Evolutionary conservation across 2,113 vertebrate genomes (phyloP).

Genomic region (Xenus cinereus): DNA sequence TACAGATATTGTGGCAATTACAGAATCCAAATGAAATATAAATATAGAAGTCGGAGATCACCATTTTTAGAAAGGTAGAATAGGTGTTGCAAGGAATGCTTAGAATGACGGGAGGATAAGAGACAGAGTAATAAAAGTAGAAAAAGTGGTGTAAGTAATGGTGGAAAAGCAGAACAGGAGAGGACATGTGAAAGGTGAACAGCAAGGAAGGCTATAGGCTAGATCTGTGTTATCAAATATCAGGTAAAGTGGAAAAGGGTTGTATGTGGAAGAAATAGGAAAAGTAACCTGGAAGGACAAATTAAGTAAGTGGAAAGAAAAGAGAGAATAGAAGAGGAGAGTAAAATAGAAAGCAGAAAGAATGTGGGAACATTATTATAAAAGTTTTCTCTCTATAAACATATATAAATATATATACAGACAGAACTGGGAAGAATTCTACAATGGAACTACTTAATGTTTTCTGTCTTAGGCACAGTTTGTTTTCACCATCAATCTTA

Average conservation of each 20-base stretch:
- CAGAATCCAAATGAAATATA: neutral
- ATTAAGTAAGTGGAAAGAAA: neutral
- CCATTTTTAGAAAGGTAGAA: neutral
- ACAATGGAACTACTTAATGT: neutral
- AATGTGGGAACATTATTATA: neutral
- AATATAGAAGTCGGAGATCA: neutral
- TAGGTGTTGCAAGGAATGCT: neutral
- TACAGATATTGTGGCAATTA: neutral
- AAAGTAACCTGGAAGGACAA: neutral
- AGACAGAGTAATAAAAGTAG: neutral
- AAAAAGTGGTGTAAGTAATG: neutral
- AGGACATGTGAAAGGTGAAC: neutral
- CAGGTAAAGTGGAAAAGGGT: neutral
- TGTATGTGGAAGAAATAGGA: fast-evolving
- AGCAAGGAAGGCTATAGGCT: neutral
- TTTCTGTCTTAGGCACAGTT: neutral
- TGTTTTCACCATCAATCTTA: neutral
- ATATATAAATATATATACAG: neutral
- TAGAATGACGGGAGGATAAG: neutral
- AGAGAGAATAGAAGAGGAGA: neutral
- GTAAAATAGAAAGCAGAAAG: neutral
- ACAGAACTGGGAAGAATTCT: neutral
- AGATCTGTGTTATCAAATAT: neutral
- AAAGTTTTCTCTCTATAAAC: neutral
- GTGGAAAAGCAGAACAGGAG: neutral